Evolutionary conservation across 2,797 vertebrate species (phyloP), one percentile per base, ranked within the genome.

Genomic region (Garrulus glandarius): DNA sequence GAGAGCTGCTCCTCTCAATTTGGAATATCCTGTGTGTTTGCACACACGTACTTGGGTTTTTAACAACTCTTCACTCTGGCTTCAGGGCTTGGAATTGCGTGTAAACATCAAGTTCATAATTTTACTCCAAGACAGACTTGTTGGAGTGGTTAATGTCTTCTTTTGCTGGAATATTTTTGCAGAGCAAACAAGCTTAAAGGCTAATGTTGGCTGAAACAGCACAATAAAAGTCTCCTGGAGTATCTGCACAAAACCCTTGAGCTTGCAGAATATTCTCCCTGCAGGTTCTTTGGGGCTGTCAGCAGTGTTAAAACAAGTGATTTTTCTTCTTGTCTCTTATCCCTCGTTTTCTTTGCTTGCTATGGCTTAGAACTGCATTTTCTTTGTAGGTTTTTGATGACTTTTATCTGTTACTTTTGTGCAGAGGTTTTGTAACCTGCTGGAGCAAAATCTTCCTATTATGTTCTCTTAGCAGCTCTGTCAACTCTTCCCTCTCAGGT

Each of bases 161-260:
- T 89, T 85, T 64, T 79, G 75, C 87, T 81, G n/a, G 61, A 26
- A 46, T 92, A 52, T 86, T 93, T 93, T 77, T 69, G 65, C 64
- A 83, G 84, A 36, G 84, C 91, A 86, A 92, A 92, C 91, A 79
- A 18, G 34, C 76, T 92, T 63, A 34, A 46, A 71, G 72, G 65
- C 47, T 82, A 21, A 59, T 5, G 18, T 57, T 87, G 92, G 39
- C 64, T 77, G 85, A 67, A 83, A 20, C 50, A 59, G 91, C 39
- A 34, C 53, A 65, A 27, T 61, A n/a, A 44, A 67, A 61, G 61
- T 61, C 44, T 55, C 24, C 64, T 32, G 27, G 76, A 72, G 61
- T 64, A 76, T 81, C 57, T 85, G 49, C n/a, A 29, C 15, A 13
- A 52, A 85, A 47, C 44, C 27, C 77, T 88, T 53, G 84, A 87